Percentiles rank a stretch among this genome's conserved stretches.
These are phyloP conservation scores for Lordiphosa stackelbergi DNA, from an alignment of 1,140 invertebrate species.

Conservation along the genomic window DNA sequence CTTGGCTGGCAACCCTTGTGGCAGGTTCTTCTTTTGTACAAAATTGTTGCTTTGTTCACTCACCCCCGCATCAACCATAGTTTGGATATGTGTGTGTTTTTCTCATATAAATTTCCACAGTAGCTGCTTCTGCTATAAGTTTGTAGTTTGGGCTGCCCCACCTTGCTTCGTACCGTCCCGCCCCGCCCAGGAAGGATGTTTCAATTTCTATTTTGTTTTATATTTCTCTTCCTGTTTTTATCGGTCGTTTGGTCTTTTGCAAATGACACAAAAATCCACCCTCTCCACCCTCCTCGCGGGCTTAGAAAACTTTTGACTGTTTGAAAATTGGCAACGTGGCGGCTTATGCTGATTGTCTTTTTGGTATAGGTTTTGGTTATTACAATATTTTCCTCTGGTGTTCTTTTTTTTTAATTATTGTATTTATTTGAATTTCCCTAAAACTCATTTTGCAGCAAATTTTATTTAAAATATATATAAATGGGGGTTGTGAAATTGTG, in stretches of 20 bases:
- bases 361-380: no score
- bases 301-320: slow-evolving; percentile 32
- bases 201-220: slow-evolving; percentile 75
- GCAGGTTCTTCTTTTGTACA: slow-evolving; percentile 44
- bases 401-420: no score
- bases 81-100: slow-evolving; percentile 19
- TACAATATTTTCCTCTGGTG: no score
- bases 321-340: slow-evolving; percentile 65
- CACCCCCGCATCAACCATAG: slow-evolving; percentile 10
- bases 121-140: slow-evolving; percentile 24
- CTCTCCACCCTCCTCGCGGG: background rate
- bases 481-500: no score
- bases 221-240: slow-evolving; percentile 59
- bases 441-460: no score
- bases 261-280: slow-evolving; percentile 49
- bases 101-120: slow-evolving; percentile 55
- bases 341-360: slow-evolving; percentile 17
- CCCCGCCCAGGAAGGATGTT: slow-evolving; percentile 63
- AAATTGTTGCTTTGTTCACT: slow-evolving; percentile 61
- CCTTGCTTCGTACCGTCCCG: slow-evolving; percentile 5
- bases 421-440: no score
- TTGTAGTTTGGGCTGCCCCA: slow-evolving; percentile 27
- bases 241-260: slow-evolving; percentile 52
- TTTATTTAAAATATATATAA: no score
- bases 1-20: slow-evolving; percentile 60